Base-by-base conservation (phyloP, 2,113 vertebrate genomes). In the Archocentrus centrarchus region DNA sequence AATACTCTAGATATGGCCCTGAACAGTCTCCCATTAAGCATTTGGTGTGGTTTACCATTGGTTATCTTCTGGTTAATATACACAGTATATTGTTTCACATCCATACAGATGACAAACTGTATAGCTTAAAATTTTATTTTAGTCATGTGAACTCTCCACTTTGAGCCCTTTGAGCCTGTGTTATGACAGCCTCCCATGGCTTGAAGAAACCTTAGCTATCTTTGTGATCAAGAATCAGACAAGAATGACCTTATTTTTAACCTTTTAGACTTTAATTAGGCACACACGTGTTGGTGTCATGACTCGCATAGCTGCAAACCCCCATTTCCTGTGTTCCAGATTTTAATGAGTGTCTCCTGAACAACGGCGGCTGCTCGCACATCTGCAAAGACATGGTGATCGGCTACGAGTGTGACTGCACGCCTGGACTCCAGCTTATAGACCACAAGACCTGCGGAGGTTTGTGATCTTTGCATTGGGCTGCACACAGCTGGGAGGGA, bases 291-390 rank as follows among this genome's bases (percentile, higher is more conserved):
- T 50, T 57, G 6, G 18, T 22, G 20, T 20, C 55, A 9, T n/a
- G 20, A 14, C 50, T 10, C 1, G 8, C 27, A 32, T 57, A 22
- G n/a, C 55, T 17, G 15, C 32, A 76, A 14, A 73, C 17, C 17
- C 8, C 17, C 0, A 24, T 82, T 55, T 75, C 7, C 20, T 85
- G 39, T 75, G 37, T 94, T 94, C 20, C 92, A 99, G 98, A 96
- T 66, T 1, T 97, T 57, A 98, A 99, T 17, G 98, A 99, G 92
- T 99, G 98, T 93, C 94, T 98, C 24, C 47, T 97, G 80, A 99
- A 99, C 93, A 99, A 99, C 0, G 98, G 98, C 0, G 98, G 98
- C 80, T 99, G 98, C 90, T 99, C 98, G 4, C 98, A 99, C 87
- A 97, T 98, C 93, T 99, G 98, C 94, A 97, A 96, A 85, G 97